Evolutionary conservation across 2,113 vertebrate genomes (phyloP), one percentile per base, ranked within the genome.

Genomic region (Raphicerus campestris): DNA sequence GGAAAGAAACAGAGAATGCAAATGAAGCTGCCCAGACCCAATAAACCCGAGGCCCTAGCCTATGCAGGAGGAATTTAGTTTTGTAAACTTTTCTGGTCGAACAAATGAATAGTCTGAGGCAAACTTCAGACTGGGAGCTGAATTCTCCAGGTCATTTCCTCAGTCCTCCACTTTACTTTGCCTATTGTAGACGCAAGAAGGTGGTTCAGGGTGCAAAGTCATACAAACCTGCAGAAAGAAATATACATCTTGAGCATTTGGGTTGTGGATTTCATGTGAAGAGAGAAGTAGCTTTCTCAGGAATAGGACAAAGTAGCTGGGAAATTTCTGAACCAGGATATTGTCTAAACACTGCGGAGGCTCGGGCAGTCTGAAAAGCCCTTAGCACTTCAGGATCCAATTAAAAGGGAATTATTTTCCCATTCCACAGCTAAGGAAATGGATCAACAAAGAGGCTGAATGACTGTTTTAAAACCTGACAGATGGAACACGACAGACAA

Each of bases 391-490:
- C 95, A 97, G 96, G 95, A 98, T 98, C 95, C 97, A 98, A 97
- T 98, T 97, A 98, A 97, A 98, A 97, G 82, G 95, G 97, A 98
- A 97, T 98, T 98, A 98, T 96, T 97, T 98, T 95, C 91, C 96
- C 88, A 87, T 96, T 98, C 91, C 82, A 97, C 75, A 66, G 94
- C 95, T 97, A 97, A 97, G 91, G 94, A 95, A 98, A 96, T 97
- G 95, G 92, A 97, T 97, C 97, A 98, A 97, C 96, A 96, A 97
- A 96, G 96, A 91, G 90, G 45, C 82, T 16, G 61, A 96, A 87
- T 35, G 88, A 89, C 88, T 96, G 91, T 96, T 97, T 96, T 94
- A 95, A 94, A 96, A 89, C 70, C 82, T 95, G 97, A 88, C 96
- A 95, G 94, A 95, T 95, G 91, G 95, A 95, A 97, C 88, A 78